Percentiles rank a stretch among this genome's conserved stretches.
Evolutionary conservation across 2,888 invertebrate genomes (phyloP).

Genomic region (Eristalis intricaria): DNA sequence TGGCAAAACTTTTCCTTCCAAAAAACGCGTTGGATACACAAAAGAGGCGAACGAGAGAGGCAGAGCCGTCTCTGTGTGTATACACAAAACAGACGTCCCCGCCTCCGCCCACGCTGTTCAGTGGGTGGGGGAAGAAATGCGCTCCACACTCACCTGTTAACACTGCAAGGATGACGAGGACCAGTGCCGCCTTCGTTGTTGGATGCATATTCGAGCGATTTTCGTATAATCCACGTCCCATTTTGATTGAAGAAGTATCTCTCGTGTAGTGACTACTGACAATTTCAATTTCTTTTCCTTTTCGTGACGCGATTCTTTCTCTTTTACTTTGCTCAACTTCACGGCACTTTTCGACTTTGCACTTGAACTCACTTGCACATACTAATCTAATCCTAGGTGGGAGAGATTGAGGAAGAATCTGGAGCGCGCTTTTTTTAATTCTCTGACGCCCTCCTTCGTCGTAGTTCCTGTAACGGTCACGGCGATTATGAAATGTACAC

Average conservation of each 20-base stretch:
- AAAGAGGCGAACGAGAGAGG: neutral
- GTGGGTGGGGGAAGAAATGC: neutral
- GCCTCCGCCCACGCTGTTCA: neutral
- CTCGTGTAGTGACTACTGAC: slow-evolving; percentile 32
- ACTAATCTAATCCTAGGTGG: neutral
- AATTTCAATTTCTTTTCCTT: slow-evolving; percentile 8
- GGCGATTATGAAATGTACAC: neutral
- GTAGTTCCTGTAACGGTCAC: slow-evolving; percentile 50
- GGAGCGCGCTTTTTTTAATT: slow-evolving; percentile 1
- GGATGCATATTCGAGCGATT: slow-evolving; percentile 62
- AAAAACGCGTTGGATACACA: slow-evolving; percentile 60
- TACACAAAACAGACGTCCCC: neutral
- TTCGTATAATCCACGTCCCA: slow-evolving; percentile 70
- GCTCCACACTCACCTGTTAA: slow-evolving; percentile 66
- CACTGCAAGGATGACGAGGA: slow-evolving; percentile 59
- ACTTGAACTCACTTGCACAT: slow-evolving; percentile 1
- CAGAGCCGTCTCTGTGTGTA: neutral
- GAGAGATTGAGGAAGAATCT: neutral
- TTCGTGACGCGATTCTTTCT: slow-evolving; percentile 3
- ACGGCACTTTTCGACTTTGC: neutral
- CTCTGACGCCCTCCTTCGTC: neutral
- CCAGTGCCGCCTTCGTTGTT: slow-evolving; percentile 45
- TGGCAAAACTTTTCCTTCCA: slow-evolving; percentile 31
- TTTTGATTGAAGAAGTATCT: slow-evolving; percentile 48
- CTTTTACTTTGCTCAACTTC: neutral